Conservation (phyloP, 2,797 vertebrate genomes). For the Eulemur mongoz region DNA sequence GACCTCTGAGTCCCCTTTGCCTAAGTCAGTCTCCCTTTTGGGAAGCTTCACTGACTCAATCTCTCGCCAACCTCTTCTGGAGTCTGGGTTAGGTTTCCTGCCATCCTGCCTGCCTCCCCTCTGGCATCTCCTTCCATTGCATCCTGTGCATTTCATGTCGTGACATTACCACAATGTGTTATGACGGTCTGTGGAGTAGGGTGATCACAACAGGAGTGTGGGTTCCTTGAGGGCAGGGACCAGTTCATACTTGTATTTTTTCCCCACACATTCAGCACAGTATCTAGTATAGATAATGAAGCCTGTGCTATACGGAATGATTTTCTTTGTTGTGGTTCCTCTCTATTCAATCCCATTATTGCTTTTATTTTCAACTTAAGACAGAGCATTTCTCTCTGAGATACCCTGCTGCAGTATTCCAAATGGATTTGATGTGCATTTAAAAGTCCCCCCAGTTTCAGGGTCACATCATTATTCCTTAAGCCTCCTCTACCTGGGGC, state of each 20-base stretch:
- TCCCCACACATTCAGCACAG: background rate
- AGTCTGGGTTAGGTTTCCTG: background rate
- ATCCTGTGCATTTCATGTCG: background rate
- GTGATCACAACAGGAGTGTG: background rate
- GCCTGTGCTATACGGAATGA: background rate
- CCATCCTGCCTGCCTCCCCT: fast-evolving
- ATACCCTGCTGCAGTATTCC: background rate
- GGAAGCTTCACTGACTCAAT: background rate
- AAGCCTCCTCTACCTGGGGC: background rate
- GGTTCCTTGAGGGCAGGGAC: background rate
- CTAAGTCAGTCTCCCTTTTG: background rate
- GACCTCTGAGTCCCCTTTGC: background rate
- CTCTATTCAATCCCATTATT: background rate
- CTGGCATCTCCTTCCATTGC: background rate
- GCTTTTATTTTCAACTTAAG: background rate
- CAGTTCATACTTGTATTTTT: background rate
- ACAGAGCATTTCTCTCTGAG: background rate
- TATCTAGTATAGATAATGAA: background rate
- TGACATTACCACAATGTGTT: background rate
- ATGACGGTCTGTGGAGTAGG: background rate
- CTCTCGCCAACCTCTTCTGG: background rate
- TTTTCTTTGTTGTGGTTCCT: background rate
- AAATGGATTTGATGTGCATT: background rate
- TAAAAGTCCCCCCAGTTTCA: background rate
- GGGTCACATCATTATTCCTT: background rate